Percentiles rank a stretch among this genome's conserved stretches.
Conservation (phyloP, 2,797 vertebrate species). For the Hybognathus amarus region DNA sequence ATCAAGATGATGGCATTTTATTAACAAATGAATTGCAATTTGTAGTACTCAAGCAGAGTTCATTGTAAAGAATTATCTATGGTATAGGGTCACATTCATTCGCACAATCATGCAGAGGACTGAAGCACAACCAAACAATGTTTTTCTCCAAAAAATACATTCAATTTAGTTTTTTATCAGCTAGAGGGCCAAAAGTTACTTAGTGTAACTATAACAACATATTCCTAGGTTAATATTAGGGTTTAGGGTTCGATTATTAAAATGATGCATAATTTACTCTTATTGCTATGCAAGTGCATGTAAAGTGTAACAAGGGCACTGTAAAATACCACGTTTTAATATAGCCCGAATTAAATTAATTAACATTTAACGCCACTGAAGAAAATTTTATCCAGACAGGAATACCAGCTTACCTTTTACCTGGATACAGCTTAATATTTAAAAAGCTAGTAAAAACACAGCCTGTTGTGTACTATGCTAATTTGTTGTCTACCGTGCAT, state of each 20-base stretch:
- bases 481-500: neutral
- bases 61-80: too few species aligned
- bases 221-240: neutral
- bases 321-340: neutral
- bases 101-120: too few species aligned
- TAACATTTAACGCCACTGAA: neutral
- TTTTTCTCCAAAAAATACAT: too few species aligned
- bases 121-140: too few species aligned
- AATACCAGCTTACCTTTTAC: neutral
- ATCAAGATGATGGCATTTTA: too few species aligned
- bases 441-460: too few species aligned
- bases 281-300: neutral
- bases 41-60: too few species aligned
- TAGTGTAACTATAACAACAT: neutral
- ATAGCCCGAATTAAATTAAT: neutral
- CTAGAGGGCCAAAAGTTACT: too few species aligned
- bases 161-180: too few species aligned
- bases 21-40: too few species aligned
- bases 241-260: neutral
- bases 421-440: too few species aligned
- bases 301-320: neutral
- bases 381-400: neutral
- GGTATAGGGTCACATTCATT: too few species aligned
- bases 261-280: neutral
- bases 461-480: neutral